A percentile compares a stretch with the other conserved stretches of the same genome.
These are phyloP conservation scores for Girardinichthys multiradiatus DNA, from an alignment of 2,113 vertebrate genomes.

Conservation along the genomic window DNA sequence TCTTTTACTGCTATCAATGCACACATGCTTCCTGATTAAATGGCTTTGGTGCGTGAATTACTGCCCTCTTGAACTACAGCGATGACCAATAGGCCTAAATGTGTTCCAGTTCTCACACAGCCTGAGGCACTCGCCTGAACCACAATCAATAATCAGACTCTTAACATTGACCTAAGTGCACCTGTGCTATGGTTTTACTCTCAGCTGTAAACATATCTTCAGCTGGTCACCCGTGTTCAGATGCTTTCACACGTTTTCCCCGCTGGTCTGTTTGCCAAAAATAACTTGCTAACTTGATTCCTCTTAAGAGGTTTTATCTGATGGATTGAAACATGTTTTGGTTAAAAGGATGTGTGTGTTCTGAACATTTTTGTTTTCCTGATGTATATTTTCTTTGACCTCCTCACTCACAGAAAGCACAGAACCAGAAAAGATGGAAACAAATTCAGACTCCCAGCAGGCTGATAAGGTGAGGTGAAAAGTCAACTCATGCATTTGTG, in stretches of 20 bases:
- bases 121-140: conserved; percentile 26
- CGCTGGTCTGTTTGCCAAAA: no score
- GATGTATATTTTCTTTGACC: background rate
- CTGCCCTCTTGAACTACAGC: conserved; percentile 23
- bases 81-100: conserved; percentile 46
- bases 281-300: background rate
- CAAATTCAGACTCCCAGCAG: conserved; percentile 87
- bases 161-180: conserved; percentile 38
- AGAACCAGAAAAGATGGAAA: conserved; percentile 93
- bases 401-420: conserved; percentile 76
- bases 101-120: conserved; percentile 7
- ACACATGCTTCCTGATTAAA: background rate
- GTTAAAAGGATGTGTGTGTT: background rate
- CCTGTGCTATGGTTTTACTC: conserved; percentile 39
- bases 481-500: background rate
- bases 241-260: background rate
- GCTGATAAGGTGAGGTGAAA: conserved; percentile 85
- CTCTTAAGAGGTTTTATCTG: no score
- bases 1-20: background rate
- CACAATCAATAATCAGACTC: conserved; percentile 48
- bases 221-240: conserved; percentile 9
- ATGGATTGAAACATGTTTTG: background rate
- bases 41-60: conserved; percentile 26
- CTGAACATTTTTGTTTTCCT: background rate
- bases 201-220: conserved; percentile 13